phyloP scores from a whole-genome alignment of 2,113 vertebrate species.

The Serilophus lunatus region DNA sequence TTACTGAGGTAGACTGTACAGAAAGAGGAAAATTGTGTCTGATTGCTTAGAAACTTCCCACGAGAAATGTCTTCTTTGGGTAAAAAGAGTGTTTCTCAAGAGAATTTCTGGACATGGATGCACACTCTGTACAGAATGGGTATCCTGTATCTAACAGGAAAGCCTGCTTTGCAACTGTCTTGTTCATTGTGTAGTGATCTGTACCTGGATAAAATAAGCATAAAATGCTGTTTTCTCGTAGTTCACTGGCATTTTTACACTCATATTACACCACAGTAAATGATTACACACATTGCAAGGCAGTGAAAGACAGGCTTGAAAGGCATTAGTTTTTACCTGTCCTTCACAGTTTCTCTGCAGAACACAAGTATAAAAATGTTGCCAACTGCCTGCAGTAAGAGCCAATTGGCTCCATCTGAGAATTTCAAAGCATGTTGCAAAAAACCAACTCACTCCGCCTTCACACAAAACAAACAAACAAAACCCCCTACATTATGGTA shows the following conservation, averaged over 20 bases:
- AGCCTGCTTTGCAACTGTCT: neutral
- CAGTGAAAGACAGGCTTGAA: neutral
- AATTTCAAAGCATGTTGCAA: neutral
- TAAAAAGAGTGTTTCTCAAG: neutral
- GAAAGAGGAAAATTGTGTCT: neutral
- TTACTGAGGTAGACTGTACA: neutral
- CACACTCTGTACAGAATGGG: neutral
- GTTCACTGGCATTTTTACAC: conserved; percentile 16
- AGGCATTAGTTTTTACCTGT: neutral
- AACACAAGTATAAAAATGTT: neutral
- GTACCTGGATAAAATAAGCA: conserved; percentile 16
- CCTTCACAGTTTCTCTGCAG: neutral
- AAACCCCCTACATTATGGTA: neutral
- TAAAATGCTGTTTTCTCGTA: conserved; percentile 29
- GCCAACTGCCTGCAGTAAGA: neutral
- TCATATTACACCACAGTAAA: neutral
- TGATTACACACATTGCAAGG: conserved; percentile 19
- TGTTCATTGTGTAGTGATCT: neutral
- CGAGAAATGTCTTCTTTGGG: accelerated
- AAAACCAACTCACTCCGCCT: neutral
- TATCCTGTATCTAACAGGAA: neutral
- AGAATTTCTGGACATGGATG: neutral
- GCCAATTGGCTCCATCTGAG: neutral
- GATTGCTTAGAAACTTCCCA: neutral
- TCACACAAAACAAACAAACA: neutral